These are phyloP conservation scores for Diplazon laetatorius DNA, from an alignment of 2,888 invertebrate species.

Conservation along the genomic window DNA sequence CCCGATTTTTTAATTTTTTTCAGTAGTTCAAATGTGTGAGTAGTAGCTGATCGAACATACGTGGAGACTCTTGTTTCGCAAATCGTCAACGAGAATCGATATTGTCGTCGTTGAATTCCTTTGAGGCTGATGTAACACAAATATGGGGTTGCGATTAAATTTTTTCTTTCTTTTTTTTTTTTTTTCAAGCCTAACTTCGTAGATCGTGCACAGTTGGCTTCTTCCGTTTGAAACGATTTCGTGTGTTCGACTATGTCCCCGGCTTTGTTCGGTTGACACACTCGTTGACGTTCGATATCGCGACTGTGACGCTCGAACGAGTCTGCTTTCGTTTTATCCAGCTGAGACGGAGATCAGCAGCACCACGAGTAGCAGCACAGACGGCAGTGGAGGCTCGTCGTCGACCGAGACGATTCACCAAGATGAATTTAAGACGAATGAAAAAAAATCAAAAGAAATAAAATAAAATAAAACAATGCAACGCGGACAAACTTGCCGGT, in stretches of 20 bases:
- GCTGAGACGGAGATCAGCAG: not conserved
- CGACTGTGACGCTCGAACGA: not conserved
- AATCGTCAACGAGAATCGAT: not conserved
- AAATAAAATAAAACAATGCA: not conserved
- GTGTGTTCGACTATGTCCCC: not conserved
- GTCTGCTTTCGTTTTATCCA: not conserved
- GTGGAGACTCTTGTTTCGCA: not conserved
- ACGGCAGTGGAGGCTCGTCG: conserved; percentile 7
- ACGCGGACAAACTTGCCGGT: not conserved
- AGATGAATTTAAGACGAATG: no score
- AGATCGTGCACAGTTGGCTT: not conserved
- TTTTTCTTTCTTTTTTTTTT: no score
- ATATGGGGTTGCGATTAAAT: not conserved
- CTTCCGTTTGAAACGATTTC: not conserved
- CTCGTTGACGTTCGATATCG: not conserved
- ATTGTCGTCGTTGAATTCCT: not conserved
- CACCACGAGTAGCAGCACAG: not conserved
- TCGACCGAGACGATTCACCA: not conserved
- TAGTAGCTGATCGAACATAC: no score
- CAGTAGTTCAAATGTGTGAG: no score
- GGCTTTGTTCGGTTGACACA: not conserved
- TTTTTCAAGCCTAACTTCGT: not conserved
- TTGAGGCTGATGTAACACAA: conserved; percentile 27
- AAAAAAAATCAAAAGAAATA: no score
- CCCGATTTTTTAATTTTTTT: no score